Base-by-base conservation (phyloP, 2,888 invertebrate genomes). In the Thera britannica region DNA sequence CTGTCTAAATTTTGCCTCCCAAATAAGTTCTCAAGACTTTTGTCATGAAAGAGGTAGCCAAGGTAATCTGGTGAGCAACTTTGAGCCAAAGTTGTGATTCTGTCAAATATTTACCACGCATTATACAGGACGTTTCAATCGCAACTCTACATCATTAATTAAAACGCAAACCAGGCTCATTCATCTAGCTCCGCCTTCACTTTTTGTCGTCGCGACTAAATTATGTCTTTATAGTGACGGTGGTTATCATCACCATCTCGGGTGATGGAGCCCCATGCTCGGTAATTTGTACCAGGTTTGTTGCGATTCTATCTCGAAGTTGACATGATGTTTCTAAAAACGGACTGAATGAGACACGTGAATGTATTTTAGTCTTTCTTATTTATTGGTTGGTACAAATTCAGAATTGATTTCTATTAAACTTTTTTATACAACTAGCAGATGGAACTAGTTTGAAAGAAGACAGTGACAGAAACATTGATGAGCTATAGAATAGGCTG, bases 221-320 rank as follows among this genome's bases (percentile, higher is more conserved):
- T 93, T 90, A 92, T 92, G 93, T 93, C 92, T 92, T 90, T 88
- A 92, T 92, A 89, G 85, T 87, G 90, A 88, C 87, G 83, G 80
- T 83, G 85, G 79, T 86, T 92, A 92, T 93, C 92, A 62, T 62
- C 78, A 83, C 87, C 85, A 92, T 92, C 92, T 87, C 76, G 82
- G 83, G 83, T 88, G 91, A 90, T 90, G 84, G 90, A 90, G 82
- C 72, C 83, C 81, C 81, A 79, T 80, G 82, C 79, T 79, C 81
- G 84, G 86, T 90, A 90, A 92, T 92, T 92, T 93, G 92, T 93
- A 92, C 91, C 90, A 90, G 92, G 83, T 84, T 12, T 56, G 34
- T 7, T 41, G 56, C 80, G 82, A 84, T 83, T 80, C 80, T 81
- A 87, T 87, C 82, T 73, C 74, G 76, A 77, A 77, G 77, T 79